Base-by-base conservation (phyloP, 1,140 invertebrate genomes). In the Pseudoatta argentina region DNA sequence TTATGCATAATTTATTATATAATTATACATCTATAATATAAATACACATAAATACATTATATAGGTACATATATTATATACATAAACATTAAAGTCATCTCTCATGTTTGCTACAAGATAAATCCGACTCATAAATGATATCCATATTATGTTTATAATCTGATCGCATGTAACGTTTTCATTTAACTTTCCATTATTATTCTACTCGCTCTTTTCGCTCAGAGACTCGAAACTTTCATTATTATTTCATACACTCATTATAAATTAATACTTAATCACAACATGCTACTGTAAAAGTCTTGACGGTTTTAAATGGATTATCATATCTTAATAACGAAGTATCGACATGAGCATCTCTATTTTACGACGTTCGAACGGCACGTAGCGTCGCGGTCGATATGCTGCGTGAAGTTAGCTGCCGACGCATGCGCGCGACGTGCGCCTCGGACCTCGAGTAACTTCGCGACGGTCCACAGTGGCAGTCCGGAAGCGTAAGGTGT, bases 401-500 rank as follows among this genome's bases (percentile, higher is more conserved):
- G 39, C 44, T 12, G 51, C 18, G 72, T 69, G 81, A 86, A 87
- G 73, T 88, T 88, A 57, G 86, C 39, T 44, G 77, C 18, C 8
- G 10, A 87, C 88, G 91, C 91, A 89, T 91, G 90, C 91, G 91
- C 83, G 14, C 39, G 30, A 72, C 27, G 48, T 1, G 44, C 18
- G 10, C 24, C 7, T 57, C 48, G 69, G n/a, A 39, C 21, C 16
- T 27, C 12, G 21, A 2, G 34, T 73, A 89, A 89, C 86, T 85
- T 91, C 86, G 85, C 48, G 69, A 24, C 27, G 61, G 71, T 89
- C 85, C 91, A 91, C 82, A 89, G 90, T 91, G 85, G 91, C 91
- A 91, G 79, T 71, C 61, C n/a, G 57, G 61, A 64, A 61, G 34
- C 10, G 83, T 66, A 48, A 71, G 39, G 77, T 55, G 86, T 53